Conservation (phyloP, 1,140 invertebrate genomes). For the Goniozus legneri region DNA sequence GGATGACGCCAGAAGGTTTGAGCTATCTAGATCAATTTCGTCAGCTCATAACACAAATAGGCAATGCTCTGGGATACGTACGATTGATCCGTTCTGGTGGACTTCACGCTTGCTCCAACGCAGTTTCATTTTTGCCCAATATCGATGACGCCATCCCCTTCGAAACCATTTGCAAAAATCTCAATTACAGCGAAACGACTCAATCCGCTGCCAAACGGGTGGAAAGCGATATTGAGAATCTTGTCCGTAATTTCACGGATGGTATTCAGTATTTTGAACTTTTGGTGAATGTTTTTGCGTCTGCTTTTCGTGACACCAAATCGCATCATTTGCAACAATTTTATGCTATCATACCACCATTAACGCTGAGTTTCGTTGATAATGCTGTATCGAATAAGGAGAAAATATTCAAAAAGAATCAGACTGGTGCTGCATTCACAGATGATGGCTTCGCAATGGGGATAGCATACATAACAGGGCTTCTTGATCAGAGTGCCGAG, state of each 20-base stretch:
- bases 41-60: slow-evolving; percentile 88
- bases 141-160: slow-evolving; percentile 71
- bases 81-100: slow-evolving; percentile 91
- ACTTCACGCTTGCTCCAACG: slow-evolving; percentile 86
- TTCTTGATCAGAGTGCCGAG: slow-evolving; percentile 70
- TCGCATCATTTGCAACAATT: slow-evolving; percentile 93
- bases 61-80: slow-evolving; percentile 96
- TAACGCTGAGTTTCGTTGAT: slow-evolving; percentile 94
- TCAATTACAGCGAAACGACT: slow-evolving; percentile 60
- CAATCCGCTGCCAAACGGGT: slow-evolving; percentile 68
- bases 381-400: slow-evolving; percentile 90
- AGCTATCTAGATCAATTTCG: slow-evolving; percentile 93
- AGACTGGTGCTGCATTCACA: slow-evolving; percentile 83
- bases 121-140: slow-evolving; percentile 86
- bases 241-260: slow-evolving; percentile 85
- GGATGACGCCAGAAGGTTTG: slow-evolving; percentile 75
- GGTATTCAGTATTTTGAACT: slow-evolving; percentile 95
- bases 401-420: slow-evolving; percentile 86
- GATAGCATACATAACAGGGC: slow-evolving; percentile 68
- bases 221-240: slow-evolving; percentile 72
- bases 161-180: slow-evolving; percentile 56
- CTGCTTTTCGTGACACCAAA: slow-evolving; percentile 80
- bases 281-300: slow-evolving; percentile 88
- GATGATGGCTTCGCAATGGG: slow-evolving; percentile 99
- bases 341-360: slow-evolving; percentile 87